Base-by-base conservation (phyloP, 2,113 vertebrate species). In the Pithys albifrons region DNA sequence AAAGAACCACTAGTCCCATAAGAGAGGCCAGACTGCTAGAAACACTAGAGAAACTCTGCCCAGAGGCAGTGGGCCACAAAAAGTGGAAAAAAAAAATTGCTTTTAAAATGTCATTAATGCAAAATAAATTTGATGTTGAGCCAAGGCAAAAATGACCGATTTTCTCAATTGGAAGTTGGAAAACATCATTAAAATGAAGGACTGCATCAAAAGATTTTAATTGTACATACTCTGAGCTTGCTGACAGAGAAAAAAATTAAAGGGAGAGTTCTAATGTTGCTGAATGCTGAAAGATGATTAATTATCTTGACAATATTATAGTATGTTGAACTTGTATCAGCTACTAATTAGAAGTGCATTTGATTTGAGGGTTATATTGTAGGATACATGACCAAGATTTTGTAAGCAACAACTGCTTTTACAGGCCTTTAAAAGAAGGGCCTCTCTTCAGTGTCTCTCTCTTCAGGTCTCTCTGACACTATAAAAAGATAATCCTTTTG, bases 1-100 rank as follows among this genome's bases (percentile, higher is more conserved):
- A 51, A 67, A 14, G 16, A 27, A 31, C 2, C 7, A 12, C 7
- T 23, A 28, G 13, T 54, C 12, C 10, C 0, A 0, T 35, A 39
- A 85, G 71, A 57, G 46, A 31, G 14, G 1, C 1, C 31, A 71
- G 13, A 28, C 3, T 74, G 37, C 15, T 58, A 58, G 81, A 70
- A 89, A 8, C 8, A 41, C 24, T 81, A 33, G 17, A 49, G 19
- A 22, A 85, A 46, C 28, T 51, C 48, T 79, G 51, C 14, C 58
- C 58, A 72, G 48, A 89, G 17, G 48, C 33, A 62, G 14, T 28
- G 25, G 28, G 24, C 5, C 39, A 74, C 12, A 49, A 77, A 76
- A 28, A 12, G 20, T 25, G 25, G 18, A 7, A 49, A 49, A 55
- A 55, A 33, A 17, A 48, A n/a, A 17, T 9, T 69, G 6, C 8